Base-by-base conservation (phyloP, 2,113 vertebrate genomes). In the Lagopus muta region DNA sequence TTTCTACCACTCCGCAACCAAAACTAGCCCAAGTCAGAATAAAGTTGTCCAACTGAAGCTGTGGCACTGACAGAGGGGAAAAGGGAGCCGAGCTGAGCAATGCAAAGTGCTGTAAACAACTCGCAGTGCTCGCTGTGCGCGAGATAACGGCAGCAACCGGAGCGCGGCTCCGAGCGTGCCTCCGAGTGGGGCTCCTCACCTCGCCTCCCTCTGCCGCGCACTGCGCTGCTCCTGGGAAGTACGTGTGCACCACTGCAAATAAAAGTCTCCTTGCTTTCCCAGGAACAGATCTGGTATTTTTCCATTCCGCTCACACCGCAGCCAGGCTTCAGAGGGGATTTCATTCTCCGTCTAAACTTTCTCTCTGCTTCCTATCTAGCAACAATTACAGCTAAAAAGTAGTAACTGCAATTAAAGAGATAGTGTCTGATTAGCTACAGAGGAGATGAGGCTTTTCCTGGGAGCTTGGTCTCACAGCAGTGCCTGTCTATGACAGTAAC, bases 201-300 rank as follows among this genome's bases (percentile, higher is more conserved):
- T 94, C 94, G 94, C 79, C 95, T 95, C 87, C 89, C 89, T 88
- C 21, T 81, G 79, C 87, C 83, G 22, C 0, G 10, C 61, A 1
- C 55, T 78, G 54, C 2, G 11, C 81, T 0, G 30, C 47, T 95
- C 94, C 92, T 86, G 90, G 88, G 90, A 95, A 97, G 96, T 88
- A 94, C 92, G 91, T 95, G 93, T 42, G 0, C 85, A 84, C 80
- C 69, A 86, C 25, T 93, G 93, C 92, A 97, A 96, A 96, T 93
- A 96, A 94, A 97, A 97, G 95, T 90, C 95, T 96, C 95, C 93
- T 96, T 86, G 86, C 88, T 95, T 95, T 97, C 96, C 95, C 97
- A 97, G 97, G 97, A 97, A 95, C 5, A 15, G 92, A 92, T 86
- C 95, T 91, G 88, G 97, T 97, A 97, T 69, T 97, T 97, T 98